Base-by-base conservation (phyloP, 2,113 vertebrate species). In the Istiophorus platypterus region DNA sequence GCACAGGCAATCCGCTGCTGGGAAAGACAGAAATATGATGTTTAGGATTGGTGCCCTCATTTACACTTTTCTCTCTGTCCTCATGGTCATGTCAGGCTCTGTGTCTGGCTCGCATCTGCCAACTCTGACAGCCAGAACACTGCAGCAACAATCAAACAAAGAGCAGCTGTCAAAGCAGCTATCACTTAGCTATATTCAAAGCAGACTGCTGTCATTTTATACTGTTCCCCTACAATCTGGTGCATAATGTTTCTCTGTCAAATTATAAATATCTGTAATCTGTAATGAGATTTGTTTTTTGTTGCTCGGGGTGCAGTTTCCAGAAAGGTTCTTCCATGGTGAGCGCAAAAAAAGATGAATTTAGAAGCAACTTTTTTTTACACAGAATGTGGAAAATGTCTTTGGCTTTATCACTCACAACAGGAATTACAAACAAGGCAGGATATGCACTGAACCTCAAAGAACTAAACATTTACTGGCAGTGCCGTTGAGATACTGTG, bases 41-140 rank as follows among this genome's bases (percentile, higher is more conserved):
- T 26, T 82, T 64, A 20, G 52, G 17, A 27, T 22, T 82, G 41
- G 2, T 64, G 76, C 56, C 45, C 58, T 62, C 54, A 45, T 65
- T 42, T 37, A 49, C 84, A 78, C 63, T 47, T 67, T 67, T 63
- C 61, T 39, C 26, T 31, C 26, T 76, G 12, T 34, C 68, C 58
- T 42, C 51, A 27, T 13, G 58, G 66, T 34, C 52, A 34, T 49
- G 62, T 80, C 80, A 14, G 56, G 31, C 41, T 68, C 26, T 51
- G 56, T 51, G 64, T 76, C 75, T 81, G 84, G 24, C 65, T 59
- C 37, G 29, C 68, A 71, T 88, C 86, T 86, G 69, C 77, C 18
- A 4, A 62, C 56, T 76, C 45, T 66, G 73, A 71, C 59, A 79
- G 66, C 56, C 81, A 6, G 69, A 39, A 62, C 59, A 10, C 68